Evolutionary conservation across 2,113 vertebrate genomes (phyloP), one percentile per base, ranked within the genome.

Genomic region (Gambusia holbrooki): DNA sequence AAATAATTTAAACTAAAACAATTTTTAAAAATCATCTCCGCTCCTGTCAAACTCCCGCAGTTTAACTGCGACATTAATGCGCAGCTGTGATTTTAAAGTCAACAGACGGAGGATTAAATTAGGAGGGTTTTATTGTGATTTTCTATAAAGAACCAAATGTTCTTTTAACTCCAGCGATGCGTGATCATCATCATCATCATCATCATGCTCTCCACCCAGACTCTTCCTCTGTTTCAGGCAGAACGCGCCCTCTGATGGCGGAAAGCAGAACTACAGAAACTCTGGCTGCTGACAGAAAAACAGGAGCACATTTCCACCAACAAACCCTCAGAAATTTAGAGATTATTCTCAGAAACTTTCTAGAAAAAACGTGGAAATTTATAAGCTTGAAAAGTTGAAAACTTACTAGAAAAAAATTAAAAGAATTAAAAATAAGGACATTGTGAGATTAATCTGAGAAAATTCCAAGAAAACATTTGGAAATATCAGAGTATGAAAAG

Each of bases 211-310:
- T n/a, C 51, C 51, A 58, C 25, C 51, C 51, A 58, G 19, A 7
- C 51, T 5, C 51, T n/a, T 58, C 22, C 51, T 58, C 22, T 66
- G 61, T 71, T 77, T 48, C 48, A 8, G 28, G 29, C 76, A 25
- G 58, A 69, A 27, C 1, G 15, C 58, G 86, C 42, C 82, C 77
- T 71, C 88, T 81, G 71, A 13, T 81, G 86, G 84, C 27, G 37
- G 25, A 32, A 1, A 4, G 33, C 4, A 64, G 27, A 83, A 82
- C 19, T 0, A 71, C 83, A 74, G 13, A 28, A 42, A 29, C 30
- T 33, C 14, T 17, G 5, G 3, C 4, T 62, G 10, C 12, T 45
- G 15, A 45, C 8, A 9, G 33, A 35, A 35, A 35, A 35, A 35
- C 33, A 35, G 33, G 8, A 33, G 7, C 1, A 35, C 8, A 35